Conservation (phyloP, 2,888 invertebrate species). For the Anthoptus insignis region DNA sequence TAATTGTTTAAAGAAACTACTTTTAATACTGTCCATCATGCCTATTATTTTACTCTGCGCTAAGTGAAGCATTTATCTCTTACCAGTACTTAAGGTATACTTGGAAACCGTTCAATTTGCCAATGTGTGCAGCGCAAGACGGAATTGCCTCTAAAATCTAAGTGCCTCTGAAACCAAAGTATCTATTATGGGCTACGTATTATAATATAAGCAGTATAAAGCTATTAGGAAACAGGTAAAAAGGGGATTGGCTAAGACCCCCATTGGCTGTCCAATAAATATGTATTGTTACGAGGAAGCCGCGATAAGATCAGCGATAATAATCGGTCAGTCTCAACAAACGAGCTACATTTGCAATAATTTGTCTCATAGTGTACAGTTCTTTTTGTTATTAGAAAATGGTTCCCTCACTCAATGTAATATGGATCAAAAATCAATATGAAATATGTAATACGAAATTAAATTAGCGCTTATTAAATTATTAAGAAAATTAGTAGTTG, state of each 20-base stretch:
- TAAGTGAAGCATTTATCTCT: too few species aligned
- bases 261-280: slow-evolving; percentile 34
- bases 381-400: too few species aligned
- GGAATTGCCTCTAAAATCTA: slow-evolving; percentile 32
- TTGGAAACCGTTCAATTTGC: slow-evolving; percentile 9
- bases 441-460: too few species aligned
- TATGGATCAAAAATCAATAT: too few species aligned
- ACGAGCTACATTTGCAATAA: slow-evolving; percentile 9
- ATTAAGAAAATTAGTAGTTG: too few species aligned
- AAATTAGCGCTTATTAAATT: too few species aligned
- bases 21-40: too few species aligned
- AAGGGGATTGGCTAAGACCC: slow-evolving; percentile 26
- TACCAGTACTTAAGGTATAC: neutral
- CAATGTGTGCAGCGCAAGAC: slow-evolving; percentile 15
- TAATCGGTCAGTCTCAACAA: slow-evolving; percentile 23
- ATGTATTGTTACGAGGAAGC: slow-evolving; percentile 34
- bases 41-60: too few species aligned
- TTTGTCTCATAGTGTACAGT: neutral
- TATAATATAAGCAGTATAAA: slow-evolving; percentile 26
- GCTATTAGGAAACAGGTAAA: slow-evolving; percentile 28
- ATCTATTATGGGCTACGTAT: slow-evolving; percentile 24
- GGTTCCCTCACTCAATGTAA: too few species aligned
- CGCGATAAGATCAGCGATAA: slow-evolving; percentile 29
- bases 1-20: too few species aligned
- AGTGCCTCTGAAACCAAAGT: slow-evolving; percentile 24